Conservation (phyloP, 2,888 invertebrate genomes). For the Drosophila suboccidentalis region DNA sequence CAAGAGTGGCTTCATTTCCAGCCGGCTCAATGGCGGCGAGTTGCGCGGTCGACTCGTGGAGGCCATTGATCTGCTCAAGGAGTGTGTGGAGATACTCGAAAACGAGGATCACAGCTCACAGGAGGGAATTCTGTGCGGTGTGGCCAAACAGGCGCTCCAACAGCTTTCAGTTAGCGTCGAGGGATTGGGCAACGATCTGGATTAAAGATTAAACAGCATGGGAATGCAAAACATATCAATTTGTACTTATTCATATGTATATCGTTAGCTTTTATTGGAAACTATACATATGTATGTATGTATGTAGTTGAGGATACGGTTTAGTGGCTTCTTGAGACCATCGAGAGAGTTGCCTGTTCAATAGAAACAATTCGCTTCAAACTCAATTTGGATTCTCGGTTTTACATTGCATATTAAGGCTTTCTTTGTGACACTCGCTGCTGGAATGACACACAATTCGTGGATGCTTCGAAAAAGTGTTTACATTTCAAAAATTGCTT, state of each 20-base stretch:
- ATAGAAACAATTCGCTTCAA: constrained; percentile 48
- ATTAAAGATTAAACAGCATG: constrained; percentile 37
- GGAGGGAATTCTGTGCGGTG: constrained; percentile 82
- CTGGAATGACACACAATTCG: constrained; percentile 22
- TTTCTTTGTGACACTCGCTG: constrained; percentile 40
- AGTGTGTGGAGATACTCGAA: constrained; percentile 89
- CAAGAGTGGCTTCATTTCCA: constrained; percentile 88
- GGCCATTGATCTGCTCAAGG: constrained; percentile 88
- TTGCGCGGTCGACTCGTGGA: constrained; percentile 89
- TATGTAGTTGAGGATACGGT: constrained; percentile 21
- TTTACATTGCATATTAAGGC: constrained; percentile 56
- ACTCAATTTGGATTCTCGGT: constrained; percentile 16
- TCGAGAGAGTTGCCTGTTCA: constrained; percentile 38
- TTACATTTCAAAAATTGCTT: constrained; percentile 4
- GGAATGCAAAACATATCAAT: constrained; percentile 3
- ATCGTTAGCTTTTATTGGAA: constrained; percentile 53
- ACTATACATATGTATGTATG: constrained; percentile 15
- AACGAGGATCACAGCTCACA: constrained; percentile 87
- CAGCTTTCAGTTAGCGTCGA: constrained; percentile 83
- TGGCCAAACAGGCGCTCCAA: constrained; percentile 82
- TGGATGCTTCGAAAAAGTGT: background rate
- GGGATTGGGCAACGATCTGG: constrained; percentile 73
- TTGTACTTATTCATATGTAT: constrained; percentile 47
- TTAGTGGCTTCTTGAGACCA: constrained; percentile 34
- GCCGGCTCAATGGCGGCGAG: constrained; percentile 87